phyloP scores from a whole-genome alignment of 2,888 invertebrate genomes.

The Scaptomyza flava region DNA sequence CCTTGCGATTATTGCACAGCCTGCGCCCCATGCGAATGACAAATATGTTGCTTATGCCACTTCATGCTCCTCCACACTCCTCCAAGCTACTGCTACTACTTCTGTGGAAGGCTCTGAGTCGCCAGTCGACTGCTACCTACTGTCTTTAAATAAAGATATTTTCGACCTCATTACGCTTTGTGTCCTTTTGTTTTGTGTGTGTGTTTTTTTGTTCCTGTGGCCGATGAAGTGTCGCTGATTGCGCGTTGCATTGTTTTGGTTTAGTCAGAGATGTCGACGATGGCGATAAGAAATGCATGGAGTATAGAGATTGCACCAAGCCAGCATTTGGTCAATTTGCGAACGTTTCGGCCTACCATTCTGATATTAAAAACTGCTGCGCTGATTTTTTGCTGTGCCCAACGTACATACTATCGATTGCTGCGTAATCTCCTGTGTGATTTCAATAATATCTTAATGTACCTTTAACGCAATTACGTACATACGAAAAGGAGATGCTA shows the following conservation, averaged over 20 bases:
- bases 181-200: conserved; percentile 69
- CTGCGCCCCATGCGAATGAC: conserved; percentile 72
- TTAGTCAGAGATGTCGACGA: conserved; percentile 58
- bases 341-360: conserved; percentile 22
- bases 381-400: not conserved
- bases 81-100: conserved; percentile 22
- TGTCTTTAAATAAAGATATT: conserved; percentile 78
- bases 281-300: conserved; percentile 68
- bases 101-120: conserved; percentile 60
- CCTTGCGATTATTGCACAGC: conserved; percentile 64
- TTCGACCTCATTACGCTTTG: conserved; percentile 79
- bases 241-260: conserved; percentile 81
- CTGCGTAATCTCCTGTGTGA: not conserved
- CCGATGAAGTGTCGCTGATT: conserved; percentile 83
- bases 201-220: conserved; percentile 45
- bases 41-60: conserved; percentile 66
- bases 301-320: conserved; percentile 34
- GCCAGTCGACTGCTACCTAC: conserved; percentile 24
- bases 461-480: not conserved
- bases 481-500: not conserved
- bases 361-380: conserved; percentile 56
- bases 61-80: conserved; percentile 23
- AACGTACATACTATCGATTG: conserved; percentile 5
- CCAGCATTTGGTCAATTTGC: conserved; percentile 52
- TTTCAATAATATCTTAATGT: conserved; percentile 13